A percentile compares a stretch with the other conserved stretches of the same genome.
These are phyloP conservation scores for Netelia virgata DNA, from an alignment of 2,888 invertebrate genomes.

Conservation along the genomic window DNA sequence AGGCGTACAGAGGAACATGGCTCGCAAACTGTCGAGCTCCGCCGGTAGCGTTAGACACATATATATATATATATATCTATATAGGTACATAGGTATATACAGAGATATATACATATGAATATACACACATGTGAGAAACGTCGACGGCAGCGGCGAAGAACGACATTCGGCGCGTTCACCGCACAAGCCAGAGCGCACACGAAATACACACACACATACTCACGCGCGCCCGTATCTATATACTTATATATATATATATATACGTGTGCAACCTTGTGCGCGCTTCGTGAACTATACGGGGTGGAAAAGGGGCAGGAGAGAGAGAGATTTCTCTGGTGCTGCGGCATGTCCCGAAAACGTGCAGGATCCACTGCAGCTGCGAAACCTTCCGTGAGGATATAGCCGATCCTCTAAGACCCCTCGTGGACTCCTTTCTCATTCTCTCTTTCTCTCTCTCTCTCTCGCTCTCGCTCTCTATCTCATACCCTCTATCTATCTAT, in stretches of 20 bases:
- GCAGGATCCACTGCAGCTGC: conserved; percentile 65
- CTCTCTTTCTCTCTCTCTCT: conserved; percentile 25
- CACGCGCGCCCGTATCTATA: neutral
- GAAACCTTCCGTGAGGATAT: conserved; percentile 44
- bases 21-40: conserved; percentile 62
- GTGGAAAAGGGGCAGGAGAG: conserved; percentile 30
- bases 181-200: conserved; percentile 50
- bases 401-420: too few relatives aligned
- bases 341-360: conserved; percentile 66
- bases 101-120: conserved; percentile 20
- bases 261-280: conserved; percentile 20
- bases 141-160: conserved; percentile 50
- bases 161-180: conserved; percentile 61
- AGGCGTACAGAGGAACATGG: conserved; percentile 60
- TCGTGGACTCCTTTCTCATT: neutral
- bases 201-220: conserved; percentile 36
- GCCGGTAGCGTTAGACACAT: conserved; percentile 43
- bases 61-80: conserved; percentile 24
- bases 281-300: conserved; percentile 32
- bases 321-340: conserved; percentile 41
- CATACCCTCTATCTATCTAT: conserved; percentile 31
- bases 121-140: conserved; percentile 32
- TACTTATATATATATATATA: neutral
- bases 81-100: conserved; percentile 17
- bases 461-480: conserved; percentile 19